Percentiles rank a stretch among this genome's conserved stretches.
Conservation (phyloP, 2,888 invertebrate genomes). For the Dugesia japonica region DNA sequence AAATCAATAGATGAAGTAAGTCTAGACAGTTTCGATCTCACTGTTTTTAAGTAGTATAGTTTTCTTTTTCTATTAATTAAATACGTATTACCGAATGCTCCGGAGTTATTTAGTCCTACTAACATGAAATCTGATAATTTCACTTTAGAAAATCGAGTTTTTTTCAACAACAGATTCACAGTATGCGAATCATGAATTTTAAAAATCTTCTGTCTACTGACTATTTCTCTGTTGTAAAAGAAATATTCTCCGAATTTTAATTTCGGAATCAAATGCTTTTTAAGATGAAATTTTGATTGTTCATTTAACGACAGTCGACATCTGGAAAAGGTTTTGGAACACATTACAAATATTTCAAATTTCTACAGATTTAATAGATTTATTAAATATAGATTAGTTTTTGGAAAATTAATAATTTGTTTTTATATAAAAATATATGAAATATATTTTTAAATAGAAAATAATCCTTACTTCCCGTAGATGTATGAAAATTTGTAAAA, state of each 20-base stretch:
- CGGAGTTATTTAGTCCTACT: background rate
- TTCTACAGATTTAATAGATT: too few relatives aligned
- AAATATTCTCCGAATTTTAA: conserved; percentile 4
- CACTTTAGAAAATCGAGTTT: background rate
- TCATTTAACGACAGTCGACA: background rate
- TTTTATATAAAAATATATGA: too few relatives aligned
- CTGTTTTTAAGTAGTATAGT: background rate
- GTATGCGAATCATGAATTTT: background rate
- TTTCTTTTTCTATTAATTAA: background rate
- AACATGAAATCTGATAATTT: background rate
- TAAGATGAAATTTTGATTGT: background rate
- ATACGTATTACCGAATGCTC: background rate
- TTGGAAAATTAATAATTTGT: too few relatives aligned
- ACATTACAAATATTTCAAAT: too few relatives aligned
- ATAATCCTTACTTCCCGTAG: too few relatives aligned
- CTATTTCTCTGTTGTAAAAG: conserved; percentile 8
- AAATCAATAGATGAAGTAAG: background rate
- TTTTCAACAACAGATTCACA: background rate
- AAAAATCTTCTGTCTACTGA: background rate
- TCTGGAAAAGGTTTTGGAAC: background rate
- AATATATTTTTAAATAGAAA: too few relatives aligned
- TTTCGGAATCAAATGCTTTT: background rate
- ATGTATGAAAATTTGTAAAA: too few relatives aligned
- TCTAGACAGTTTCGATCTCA: background rate
- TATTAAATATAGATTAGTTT: too few relatives aligned